These are phyloP conservation scores for Monochamus alternatus DNA, from an alignment of 2,888 invertebrate genomes.

Conservation along the genomic window DNA sequence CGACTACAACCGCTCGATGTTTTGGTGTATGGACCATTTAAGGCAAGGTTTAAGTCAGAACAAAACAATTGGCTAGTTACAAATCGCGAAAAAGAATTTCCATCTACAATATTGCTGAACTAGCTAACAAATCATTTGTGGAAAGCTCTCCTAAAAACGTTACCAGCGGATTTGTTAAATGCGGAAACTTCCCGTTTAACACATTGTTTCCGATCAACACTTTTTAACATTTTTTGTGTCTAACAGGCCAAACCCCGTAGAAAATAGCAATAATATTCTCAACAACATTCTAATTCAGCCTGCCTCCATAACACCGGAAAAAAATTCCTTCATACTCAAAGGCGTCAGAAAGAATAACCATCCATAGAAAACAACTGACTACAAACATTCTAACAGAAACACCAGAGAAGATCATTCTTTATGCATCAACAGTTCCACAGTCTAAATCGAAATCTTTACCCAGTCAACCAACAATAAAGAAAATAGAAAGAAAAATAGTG, in stretches of 20 bases:
- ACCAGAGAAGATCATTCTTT: slow-evolving; percentile 21
- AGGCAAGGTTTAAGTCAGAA: slow-evolving; percentile 34
- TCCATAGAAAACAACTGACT: slow-evolving; percentile 29
- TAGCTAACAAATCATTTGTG: slow-evolving; percentile 24
- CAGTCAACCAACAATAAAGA: not conserved
- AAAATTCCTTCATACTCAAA: slow-evolving; percentile 29
- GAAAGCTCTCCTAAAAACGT: slow-evolving; percentile 19
- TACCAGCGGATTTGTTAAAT: slow-evolving; percentile 26
- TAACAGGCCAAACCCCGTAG: not conserved
- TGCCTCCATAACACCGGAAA: slow-evolving; percentile 25
- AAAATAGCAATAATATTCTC: slow-evolving; percentile 14
- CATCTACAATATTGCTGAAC: slow-evolving; percentile 33
- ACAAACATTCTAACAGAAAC: slow-evolving; percentile 35
- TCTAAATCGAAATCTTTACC: not conserved
- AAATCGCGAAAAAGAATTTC: slow-evolving; percentile 56
- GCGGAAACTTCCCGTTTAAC: slow-evolving; percentile 31
- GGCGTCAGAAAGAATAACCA: slow-evolving; percentile 12
- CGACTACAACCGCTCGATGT: slow-evolving; percentile 63
- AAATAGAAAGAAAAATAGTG: not conserved
- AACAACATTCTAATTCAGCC: slow-evolving; percentile 26
- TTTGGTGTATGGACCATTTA: slow-evolving; percentile 43
- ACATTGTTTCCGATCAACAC: slow-evolving; percentile 28
- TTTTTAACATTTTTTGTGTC: slow-evolving; percentile 11
- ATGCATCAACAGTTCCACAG: not conserved
- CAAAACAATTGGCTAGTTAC: slow-evolving; percentile 59